These are phyloP conservation scores for Automeris io DNA, from an alignment of 2,888 invertebrate species.

Conservation along the genomic window DNA sequence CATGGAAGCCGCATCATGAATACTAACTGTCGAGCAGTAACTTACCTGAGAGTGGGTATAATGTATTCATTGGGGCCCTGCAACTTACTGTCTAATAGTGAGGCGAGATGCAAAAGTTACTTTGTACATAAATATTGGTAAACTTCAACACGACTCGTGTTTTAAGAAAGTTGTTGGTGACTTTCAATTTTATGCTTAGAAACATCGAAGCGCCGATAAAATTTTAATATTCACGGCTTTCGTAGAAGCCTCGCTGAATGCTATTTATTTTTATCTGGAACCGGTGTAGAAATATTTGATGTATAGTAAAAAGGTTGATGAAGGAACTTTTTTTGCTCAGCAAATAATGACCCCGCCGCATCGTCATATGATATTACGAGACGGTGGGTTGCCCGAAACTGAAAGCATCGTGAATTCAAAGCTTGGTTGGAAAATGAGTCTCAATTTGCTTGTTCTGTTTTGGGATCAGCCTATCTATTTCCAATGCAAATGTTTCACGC, in stretches of 20 bases:
- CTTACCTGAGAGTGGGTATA: conserved; percentile 36
- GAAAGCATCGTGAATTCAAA: no score
- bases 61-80: conserved; percentile 63
- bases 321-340: no score
- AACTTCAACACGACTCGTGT: background rate
- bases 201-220: background rate
- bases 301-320: no score
- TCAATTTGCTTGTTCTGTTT: no score
- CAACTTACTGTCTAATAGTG: conserved; percentile 34
- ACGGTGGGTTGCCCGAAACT: no score
- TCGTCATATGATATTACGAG: no score
- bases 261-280: no score
- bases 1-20: conserved; percentile 36
- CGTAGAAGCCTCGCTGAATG: background rate
- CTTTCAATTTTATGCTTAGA: background rate
- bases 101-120: conserved; percentile 10
- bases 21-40: conserved; percentile 36
- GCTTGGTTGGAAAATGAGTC: no score
- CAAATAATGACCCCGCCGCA: no score
- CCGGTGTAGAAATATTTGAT: no score
- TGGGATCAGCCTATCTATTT: no score
- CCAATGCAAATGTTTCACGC: no score
- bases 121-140: conserved; percentile 6
- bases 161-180: background rate
- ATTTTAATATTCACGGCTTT: background rate